Evolutionary conservation across 2,797 vertebrate species (phyloP), one percentile per base, ranked within the genome.

Genomic region (Bradypodion ventrale): DNA sequence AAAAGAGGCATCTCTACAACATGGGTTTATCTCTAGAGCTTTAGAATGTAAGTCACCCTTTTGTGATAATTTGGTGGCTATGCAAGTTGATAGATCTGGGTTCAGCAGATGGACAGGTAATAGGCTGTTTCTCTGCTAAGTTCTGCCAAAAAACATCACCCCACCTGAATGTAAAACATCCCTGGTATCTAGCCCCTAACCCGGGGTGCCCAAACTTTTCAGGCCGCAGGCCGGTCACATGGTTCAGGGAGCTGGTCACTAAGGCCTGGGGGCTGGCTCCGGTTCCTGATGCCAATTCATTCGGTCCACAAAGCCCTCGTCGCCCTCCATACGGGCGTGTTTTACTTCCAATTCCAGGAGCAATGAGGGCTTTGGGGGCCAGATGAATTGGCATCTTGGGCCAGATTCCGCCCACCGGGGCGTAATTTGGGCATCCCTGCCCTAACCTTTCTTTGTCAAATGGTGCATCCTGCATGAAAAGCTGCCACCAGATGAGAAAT

Each of bases 121-220:
- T 3, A 0, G 27, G 65, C 49, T 75, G 40, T 83, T 88, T 85
- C 82, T 81, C 69, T 0, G 0, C 10, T 0, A 16, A 37, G 75
- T 87, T 84, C 82, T 93, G 93, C 89, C 92, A 92, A 9, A 27
- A 63, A 75, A 86, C 85, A 85, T 7, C 69, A 84, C 91, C 88
- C 73, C 80, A 80, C 52, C 52, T 19, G 21, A 13, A 83, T 62
- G 89, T 84, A 78, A 89, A 90, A 37, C 89, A 90, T 91, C 92
- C 88, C 79, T 90, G 86, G 89, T 89, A 0, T 84, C 86, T 84
- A 49, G 80, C 86, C 76, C 85, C 82, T 3, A 40, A 72, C 56
- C 59, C n/a, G n/a, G n/a, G n/a, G n/a, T n/a, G n/a, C n/a, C n/a
- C n/a, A n/a, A n/a, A n/a, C n/a, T n/a, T n/a, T n/a, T n/a, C n/a